phyloP scores from a whole-genome alignment of 1,140 invertebrate species.

The Caligus rogercresseyi region DNA sequence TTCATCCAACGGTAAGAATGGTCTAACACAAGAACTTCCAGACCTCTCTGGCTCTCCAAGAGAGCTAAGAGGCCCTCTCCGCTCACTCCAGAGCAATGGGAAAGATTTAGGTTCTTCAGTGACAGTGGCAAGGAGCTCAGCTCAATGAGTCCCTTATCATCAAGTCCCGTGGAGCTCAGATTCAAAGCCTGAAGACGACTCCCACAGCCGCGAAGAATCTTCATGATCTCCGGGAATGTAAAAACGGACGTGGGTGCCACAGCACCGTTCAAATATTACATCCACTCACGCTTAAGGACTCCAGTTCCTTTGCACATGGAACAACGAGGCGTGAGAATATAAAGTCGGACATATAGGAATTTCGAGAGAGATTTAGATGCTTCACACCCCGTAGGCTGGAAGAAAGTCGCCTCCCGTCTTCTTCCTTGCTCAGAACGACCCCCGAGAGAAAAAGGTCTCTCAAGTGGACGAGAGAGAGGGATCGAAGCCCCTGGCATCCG shows the following conservation, averaged over 20 bases:
- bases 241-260: neutral
- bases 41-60: neutral
- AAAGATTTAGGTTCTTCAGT: neutral
- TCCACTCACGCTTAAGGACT: neutral
- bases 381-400: neutral
- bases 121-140: neutral
- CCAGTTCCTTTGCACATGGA: neutral
- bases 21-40: neutral
- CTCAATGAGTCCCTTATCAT: neutral
- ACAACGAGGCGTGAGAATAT: neutral
- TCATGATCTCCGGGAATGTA: neutral
- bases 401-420: neutral
- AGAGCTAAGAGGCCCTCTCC: neutral
- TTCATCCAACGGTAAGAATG: neutral
- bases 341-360: neutral
- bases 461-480: neutral
- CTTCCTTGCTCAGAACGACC: neutral
- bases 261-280: neutral
- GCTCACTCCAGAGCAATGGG: neutral
- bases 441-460: neutral
- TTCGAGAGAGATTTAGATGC: neutral
- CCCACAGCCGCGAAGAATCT: neutral
- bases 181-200: neutral
- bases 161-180: neutral
- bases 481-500: neutral